These are phyloP conservation scores for Coecobrya sp. DNA, from an alignment of 2,888 invertebrate species.

Conservation along the genomic window DNA sequence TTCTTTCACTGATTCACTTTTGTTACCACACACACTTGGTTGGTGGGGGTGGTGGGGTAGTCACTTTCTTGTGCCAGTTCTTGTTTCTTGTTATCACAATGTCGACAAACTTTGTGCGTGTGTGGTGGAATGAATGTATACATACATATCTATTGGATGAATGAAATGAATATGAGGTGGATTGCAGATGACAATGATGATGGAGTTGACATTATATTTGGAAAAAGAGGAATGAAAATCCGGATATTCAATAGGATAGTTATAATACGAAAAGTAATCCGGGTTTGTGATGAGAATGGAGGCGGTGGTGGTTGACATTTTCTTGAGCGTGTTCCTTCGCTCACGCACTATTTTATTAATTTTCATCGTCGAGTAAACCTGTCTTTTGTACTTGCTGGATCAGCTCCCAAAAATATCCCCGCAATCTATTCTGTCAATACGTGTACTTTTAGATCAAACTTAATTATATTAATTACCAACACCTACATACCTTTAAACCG, in stretches of 20 bases:
- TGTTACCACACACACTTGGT: neutral
- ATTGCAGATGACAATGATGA: neutral
- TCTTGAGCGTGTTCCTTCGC: neutral
- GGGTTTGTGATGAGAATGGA: slow-evolving; percentile 44
- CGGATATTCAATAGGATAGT: neutral
- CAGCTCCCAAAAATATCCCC: no score
- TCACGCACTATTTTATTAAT: neutral
- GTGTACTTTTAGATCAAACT: no score
- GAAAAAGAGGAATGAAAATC: neutral
- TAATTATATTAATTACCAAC: no score
- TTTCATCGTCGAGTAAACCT: neutral
- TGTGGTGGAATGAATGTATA: neutral
- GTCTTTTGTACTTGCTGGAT: no score
- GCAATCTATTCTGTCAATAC: no score
- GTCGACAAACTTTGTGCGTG: neutral
- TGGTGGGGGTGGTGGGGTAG: neutral
- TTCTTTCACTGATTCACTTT: neutral
- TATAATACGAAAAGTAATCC: neutral
- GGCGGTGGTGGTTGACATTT: slow-evolving; percentile 23
- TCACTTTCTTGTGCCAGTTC: neutral
- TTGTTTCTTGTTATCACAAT: neutral
- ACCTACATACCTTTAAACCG: no score
- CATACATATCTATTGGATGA: neutral
- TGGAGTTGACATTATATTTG: slow-evolving; percentile 58
- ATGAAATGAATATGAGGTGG: neutral